phyloP scores from a whole-genome alignment of 2,888 invertebrate species.

The Hemithea aestivaria region DNA sequence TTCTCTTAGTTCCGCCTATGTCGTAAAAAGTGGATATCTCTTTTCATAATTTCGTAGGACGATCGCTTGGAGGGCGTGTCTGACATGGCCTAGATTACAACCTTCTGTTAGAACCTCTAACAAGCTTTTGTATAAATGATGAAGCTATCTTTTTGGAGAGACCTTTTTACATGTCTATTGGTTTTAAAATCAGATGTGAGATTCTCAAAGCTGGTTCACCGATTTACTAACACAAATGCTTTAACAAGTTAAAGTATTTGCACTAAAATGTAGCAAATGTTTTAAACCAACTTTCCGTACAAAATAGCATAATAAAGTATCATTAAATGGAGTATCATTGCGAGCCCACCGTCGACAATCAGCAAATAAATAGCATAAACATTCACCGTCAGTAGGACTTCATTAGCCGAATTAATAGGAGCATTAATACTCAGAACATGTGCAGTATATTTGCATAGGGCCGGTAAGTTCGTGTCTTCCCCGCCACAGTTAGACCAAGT shows the following conservation, averaged over 20 bases:
- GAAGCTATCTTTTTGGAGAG: too few species aligned
- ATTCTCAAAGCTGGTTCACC: too few species aligned
- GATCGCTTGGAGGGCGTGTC: constrained; percentile 16
- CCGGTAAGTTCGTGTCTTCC: constrained; percentile 6
- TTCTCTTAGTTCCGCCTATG: constrained; percentile 32
- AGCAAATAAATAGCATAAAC: constrained; percentile 11
- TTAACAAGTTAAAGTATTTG: too few species aligned
- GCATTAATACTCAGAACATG: constrained; percentile 21
- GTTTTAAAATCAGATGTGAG: too few species aligned
- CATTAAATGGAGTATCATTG: too few species aligned
- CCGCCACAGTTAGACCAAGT: constrained; percentile 3
- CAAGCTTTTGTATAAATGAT: constrained; percentile 8
- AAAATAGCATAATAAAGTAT: too few species aligned
- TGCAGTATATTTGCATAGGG: constrained; percentile 21
- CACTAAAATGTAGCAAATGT: too few species aligned
- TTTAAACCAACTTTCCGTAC: too few species aligned
- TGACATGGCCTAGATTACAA: constrained; percentile 18
- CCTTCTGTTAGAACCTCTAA: constrained; percentile 5
- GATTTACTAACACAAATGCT: too few species aligned
- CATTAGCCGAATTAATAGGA: constrained; percentile 16
- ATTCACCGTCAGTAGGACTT: constrained; percentile 10
- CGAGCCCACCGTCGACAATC: too few species aligned
- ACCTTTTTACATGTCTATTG: too few species aligned
- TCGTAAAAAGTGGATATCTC: constrained; percentile 37
- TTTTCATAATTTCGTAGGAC: constrained; percentile 33